Evolutionary conservation across 2,797 vertebrate genomes (phyloP), one percentile per base, ranked within the genome.

Genomic region (Scolopax rusticola): DNA sequence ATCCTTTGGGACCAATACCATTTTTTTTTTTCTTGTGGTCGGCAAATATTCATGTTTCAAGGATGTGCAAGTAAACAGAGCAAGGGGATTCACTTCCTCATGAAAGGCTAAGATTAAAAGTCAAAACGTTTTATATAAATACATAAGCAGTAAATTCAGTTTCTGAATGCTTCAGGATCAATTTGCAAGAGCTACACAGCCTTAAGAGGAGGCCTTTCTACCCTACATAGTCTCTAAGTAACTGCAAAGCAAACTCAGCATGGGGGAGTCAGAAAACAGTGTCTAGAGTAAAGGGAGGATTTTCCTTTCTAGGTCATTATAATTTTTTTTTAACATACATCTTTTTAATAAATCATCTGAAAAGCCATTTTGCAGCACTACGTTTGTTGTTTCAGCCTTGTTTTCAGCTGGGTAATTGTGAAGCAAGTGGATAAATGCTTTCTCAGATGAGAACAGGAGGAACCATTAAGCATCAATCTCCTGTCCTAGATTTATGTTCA

Each of bases 361-460:
- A 94, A 90, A 90, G 56, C 76, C 61, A 65, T 81, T 93, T 71
- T 56, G n/a, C 65, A 78, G 89, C n/a, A 64, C 51, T 48, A 3
- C 8, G 4, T 40, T 32, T 14, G 23, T 64, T 93, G 57, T 56
- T 85, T 51, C 5, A 7, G 74, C 69, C 84, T 80, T 68, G 28
- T 90, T 95, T 69, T 89, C 74, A 53, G 60, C 19, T 3, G 67
- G 67, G 40, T 90, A 81, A 86, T 90, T 90, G 90, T 68, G 86
- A 89, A 71, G 33, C 36, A 74, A 95, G 67, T 43, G 47, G 57
- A 57, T 90, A 81, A 93, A 95, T 93, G 77, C 51, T 93, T 87
- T 84, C 89, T 90, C 83, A 87, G 67, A 70, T 74, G 84, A 94
- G 88, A 89, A 87, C 40, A 89, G 78, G 43, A 90, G 67, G 74